Evolutionary conservation across 2,888 invertebrate species (phyloP), one percentile per base, ranked within the genome.

Genomic region (Lycaena phlaeas): DNA sequence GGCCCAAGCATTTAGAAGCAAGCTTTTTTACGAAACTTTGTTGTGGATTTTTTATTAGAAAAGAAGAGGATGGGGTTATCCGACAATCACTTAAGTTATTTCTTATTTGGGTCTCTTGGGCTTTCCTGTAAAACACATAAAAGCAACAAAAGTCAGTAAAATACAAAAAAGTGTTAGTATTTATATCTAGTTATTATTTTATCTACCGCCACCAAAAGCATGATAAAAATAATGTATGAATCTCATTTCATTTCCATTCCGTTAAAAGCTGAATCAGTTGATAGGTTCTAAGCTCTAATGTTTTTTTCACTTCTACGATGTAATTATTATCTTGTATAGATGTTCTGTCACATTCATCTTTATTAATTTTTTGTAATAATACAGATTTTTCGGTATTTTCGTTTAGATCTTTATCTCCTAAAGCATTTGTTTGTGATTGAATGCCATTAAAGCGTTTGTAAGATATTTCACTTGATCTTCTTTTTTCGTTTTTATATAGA

Each of bases 21-120:
- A 85, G 75, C 75, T 78, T 79, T 75, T 79, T 76, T 44, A 82
- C 84, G 64, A 84, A 82, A 72, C 77, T 82, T 60, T 76, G 77
- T 55, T 74, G 64, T 57, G 75, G 69, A 57, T 56, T 68, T 64
- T 81, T 81, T 56, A 72, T 81, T 73, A 82, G 52, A 56, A 69
- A 68, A 51, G 81, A 79, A 64, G 79, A 70, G 56, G 81, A 74
- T 65, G 77, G 70, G 60, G 69, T 65, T 63, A 73, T 56, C 52
- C n/a, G n/a, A n/a, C 79, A 72, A 61, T 75, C 64, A 62, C 63
- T 68, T 64, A 62, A 64, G 66, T 82, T 79, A 77, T 67, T 73
- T 56, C 64, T 70, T 76, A 76, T 76, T 72, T 71, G 79, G 77
- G 73, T 76, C 73, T 74, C 74, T 70, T 74, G 73, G 65, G 76